Percentiles rank a stretch among this genome's conserved stretches.
Evolutionary conservation across 1,140 invertebrate species (phyloP).

Genomic region (Heliothis virescens): DNA sequence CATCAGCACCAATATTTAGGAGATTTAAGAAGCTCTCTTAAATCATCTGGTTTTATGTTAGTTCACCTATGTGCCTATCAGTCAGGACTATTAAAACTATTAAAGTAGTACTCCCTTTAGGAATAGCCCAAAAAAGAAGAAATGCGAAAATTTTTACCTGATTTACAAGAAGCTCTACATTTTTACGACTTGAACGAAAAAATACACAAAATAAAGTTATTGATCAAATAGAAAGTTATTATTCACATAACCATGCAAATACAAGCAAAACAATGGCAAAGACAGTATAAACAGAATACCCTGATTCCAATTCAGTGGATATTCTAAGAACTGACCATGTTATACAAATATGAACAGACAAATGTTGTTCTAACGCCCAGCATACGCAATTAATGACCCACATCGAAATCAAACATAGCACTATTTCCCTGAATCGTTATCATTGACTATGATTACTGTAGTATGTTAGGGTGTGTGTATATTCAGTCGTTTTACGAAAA

Average conservation of each 20-base stretch:
- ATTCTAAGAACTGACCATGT: neutral
- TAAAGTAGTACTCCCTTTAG: too few relatives aligned
- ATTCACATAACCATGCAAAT: neutral
- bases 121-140: neutral
- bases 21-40: neutral
- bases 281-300: neutral
- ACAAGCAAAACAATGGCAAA: neutral
- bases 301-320: neutral
- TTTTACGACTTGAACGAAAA: too few relatives aligned
- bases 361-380: conserved; percentile 9
- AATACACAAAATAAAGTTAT: too few relatives aligned
- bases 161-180: too few relatives aligned
- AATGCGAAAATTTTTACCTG: neutral
- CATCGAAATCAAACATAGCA: conserved; percentile 45
- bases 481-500: neutral
- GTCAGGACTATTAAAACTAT: too few relatives aligned
- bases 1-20: too few relatives aligned
- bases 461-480: conserved; percentile 4
- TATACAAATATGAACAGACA: conserved; percentile 14
- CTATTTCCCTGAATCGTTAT: conserved; percentile 46
- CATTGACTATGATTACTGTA: conserved; percentile 39
- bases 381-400: conserved; percentile 39
- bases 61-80: neutral
- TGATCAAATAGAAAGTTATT: too few relatives aligned
- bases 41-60: neutral